Base-by-base conservation (phyloP, 1,140 invertebrate genomes). In the Leptinotarsa defecta region DNA sequence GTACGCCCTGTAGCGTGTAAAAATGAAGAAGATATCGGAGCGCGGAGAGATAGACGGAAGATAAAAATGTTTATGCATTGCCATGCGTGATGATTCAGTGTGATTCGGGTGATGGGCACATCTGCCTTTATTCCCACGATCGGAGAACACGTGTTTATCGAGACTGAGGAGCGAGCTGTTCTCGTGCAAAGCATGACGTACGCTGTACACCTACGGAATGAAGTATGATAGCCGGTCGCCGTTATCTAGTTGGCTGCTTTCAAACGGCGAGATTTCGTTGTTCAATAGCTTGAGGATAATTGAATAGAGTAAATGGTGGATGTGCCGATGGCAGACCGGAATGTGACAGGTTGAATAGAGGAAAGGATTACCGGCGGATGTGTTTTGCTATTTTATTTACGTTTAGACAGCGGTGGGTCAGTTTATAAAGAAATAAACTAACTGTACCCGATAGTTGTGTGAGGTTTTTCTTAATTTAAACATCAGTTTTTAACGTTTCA, bases 121-220 rank as follows among this genome's bases (percentile, higher is more conserved):
- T 74, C 76, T 77, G 76, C 74, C 73, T 77, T 77, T 77, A 77
- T 77, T 77, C 76, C 76, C 76, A 77, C 76, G 76, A 77, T 75
- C 15, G 24, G 62, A 13, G 76, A 77, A 77, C 76, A 77, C 76
- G 76, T 77, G 76, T 77, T 76, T 43, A 68, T 65, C 76, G 61
- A 76, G 67, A n/a, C 52, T 43, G 34, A 43, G 52, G n/a, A 57
- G 13, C 52, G 52, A 57, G 52, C 52, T 67, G 68, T 74, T 68
- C 73, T 74, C 73, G 73, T 74, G 73, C 67, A 65, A 61, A 68
- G 65, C 65, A 43, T 68, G 24, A 68, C 52, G 52, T 57, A 57
- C 52, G 65, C 24, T 68, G 27, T 68, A 68, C 65, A 68, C 65
- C 65, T 43, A 68, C 65, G 65, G 43, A 68, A 68, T 68, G 52